These are phyloP conservation scores for Sebastes flavidus DNA, from an alignment of 2,797 vertebrate genomes.

Conservation along the genomic window DNA sequence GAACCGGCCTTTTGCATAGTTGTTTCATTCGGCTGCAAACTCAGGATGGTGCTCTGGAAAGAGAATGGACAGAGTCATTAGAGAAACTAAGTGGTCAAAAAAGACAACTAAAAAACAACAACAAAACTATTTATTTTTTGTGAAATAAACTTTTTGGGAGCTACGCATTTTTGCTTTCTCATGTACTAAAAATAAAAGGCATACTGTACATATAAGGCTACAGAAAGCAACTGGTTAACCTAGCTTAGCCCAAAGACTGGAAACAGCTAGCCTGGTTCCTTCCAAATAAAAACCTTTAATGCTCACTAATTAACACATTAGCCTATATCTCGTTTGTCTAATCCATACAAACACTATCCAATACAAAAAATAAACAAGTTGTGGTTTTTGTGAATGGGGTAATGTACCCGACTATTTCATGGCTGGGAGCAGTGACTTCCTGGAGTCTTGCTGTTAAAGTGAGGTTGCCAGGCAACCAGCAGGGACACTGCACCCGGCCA, in stretches of 20 bases:
- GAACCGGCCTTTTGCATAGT: neutral
- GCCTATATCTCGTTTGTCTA: neutral
- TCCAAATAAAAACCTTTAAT: neutral
- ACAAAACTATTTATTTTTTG: neutral
- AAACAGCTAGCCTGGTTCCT: neutral
- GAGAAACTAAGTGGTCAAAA: neutral
- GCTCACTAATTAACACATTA: neutral
- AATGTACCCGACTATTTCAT: neutral
- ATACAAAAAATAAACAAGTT: neutral
- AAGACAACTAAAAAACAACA: neutral
- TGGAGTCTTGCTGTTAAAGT: neutral
- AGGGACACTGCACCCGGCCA: neutral
- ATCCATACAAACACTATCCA: neutral
- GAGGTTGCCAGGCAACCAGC: neutral
- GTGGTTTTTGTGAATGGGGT: neutral
- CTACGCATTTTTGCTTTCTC: neutral
- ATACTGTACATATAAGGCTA: neutral
- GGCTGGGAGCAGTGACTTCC: neutral
- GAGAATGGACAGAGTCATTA: neutral
- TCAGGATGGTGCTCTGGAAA: neutral
- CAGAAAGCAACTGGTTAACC: neutral
- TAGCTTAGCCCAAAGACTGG: neutral
- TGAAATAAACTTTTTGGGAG: neutral
- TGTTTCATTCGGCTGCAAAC: neutral
- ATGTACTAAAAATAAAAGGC: no score